Conservation (phyloP, 2,797 vertebrate species). For the Lepus oiostolus region DNA sequence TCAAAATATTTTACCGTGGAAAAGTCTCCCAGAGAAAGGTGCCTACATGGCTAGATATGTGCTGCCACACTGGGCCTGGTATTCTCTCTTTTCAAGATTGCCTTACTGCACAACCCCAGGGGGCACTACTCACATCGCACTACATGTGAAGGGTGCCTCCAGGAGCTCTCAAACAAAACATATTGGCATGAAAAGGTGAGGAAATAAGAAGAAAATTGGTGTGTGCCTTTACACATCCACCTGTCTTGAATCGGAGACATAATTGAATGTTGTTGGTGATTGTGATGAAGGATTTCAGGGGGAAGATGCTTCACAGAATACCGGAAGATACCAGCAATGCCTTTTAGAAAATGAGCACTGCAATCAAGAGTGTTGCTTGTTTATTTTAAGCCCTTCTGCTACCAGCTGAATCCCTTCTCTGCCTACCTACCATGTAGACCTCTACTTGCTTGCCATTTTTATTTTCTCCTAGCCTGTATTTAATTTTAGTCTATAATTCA, state of each 20-base stretch:
- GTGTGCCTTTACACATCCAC: not conserved
- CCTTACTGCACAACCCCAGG: not conserved
- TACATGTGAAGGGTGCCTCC: not conserved
- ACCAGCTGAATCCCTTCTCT: not conserved
- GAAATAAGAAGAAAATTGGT: not conserved
- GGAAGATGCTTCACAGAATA: not conserved
- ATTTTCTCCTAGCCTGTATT: not conserved
- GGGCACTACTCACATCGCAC: rapidly evolving
- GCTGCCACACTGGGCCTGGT: not conserved
- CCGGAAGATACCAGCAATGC: not conserved
- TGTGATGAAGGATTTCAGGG: not conserved
- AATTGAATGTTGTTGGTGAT: not conserved
- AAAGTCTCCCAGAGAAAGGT: not conserved
- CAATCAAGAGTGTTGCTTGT: not conserved
- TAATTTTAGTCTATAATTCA: not conserved
- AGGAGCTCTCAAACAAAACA: not conserved
- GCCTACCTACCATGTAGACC: rapidly evolving
- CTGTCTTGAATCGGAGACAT: not conserved
- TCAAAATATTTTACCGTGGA: not conserved
- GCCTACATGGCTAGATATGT: not conserved
- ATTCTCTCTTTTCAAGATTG: not conserved
- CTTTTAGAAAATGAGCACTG: not conserved
- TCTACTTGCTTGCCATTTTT: not conserved
- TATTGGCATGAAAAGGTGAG: not conserved
- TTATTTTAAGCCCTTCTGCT: not conserved